These are phyloP conservation scores for Pygoscelis adeliae DNA, from an alignment of 2,113 vertebrate genomes.

Conservation along the genomic window DNA sequence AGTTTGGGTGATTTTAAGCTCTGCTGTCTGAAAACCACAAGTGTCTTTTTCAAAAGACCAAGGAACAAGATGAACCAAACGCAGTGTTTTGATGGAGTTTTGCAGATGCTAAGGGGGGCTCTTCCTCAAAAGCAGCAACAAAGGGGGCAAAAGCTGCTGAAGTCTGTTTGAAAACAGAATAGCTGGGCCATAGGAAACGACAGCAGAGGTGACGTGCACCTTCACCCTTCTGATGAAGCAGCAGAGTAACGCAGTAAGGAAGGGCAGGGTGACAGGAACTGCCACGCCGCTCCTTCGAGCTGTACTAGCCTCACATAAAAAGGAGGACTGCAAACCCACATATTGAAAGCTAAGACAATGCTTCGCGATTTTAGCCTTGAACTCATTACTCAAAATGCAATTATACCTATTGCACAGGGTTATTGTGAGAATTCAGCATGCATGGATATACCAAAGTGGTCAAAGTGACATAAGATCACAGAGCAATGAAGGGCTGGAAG, in stretches of 20 bases:
- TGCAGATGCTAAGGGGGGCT: not conserved
- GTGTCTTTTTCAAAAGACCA: not conserved
- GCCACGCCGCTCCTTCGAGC: not conserved
- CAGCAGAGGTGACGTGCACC: not conserved
- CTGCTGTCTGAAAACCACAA: not conserved
- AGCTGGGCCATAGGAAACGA: not conserved
- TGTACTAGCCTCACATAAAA: accelerated
- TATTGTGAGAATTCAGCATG: not conserved
- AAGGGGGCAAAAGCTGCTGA: not conserved
- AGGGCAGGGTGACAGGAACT: not conserved
- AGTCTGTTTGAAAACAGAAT: not conserved
- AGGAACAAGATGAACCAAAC: not conserved
- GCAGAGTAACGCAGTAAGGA: not conserved
- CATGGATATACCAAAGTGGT: not conserved
- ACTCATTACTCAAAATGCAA: not conserved
- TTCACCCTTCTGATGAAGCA: not conserved
- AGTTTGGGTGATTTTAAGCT: not conserved
- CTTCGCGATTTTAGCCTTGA: not conserved
- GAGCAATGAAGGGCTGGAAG: not conserved
- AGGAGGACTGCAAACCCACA: not conserved
- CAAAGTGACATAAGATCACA: not conserved
- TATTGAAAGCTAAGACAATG: not conserved
- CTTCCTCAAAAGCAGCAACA: not conserved
- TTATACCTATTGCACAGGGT: no score
- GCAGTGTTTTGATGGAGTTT: not conserved